Conservation (phyloP, 1,140 invertebrate species). For the Drosophila hydei region DNA sequence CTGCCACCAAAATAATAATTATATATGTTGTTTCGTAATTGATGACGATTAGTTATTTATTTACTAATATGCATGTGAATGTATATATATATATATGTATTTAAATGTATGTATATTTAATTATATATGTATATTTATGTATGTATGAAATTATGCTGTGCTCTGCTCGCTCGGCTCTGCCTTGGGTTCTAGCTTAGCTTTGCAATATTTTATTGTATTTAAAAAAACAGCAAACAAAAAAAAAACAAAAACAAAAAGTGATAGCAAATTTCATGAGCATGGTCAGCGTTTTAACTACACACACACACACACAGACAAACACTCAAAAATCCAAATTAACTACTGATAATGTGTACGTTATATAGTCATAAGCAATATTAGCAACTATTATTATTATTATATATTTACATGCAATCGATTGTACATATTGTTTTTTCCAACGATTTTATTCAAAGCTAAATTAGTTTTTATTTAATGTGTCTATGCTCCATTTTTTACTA, state of each 20-base stretch:
- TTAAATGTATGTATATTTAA: background rate
- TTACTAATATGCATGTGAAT: constrained; percentile 31
- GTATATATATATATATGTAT: constrained; percentile 3
- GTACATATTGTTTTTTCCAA: constrained; percentile 70
- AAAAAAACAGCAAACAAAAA: constrained; percentile 5
- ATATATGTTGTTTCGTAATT: constrained; percentile 18
- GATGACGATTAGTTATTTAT: constrained; percentile 18
- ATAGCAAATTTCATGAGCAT: constrained; percentile 69
- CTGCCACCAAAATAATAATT: constrained; percentile 69
- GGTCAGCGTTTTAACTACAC: constrained; percentile 63
- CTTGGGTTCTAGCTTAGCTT: constrained; percentile 36
- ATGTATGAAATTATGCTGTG: constrained; percentile 12
- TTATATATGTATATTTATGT: background rate
- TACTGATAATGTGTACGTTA: constrained; percentile 77
- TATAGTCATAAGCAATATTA: constrained; percentile 82
- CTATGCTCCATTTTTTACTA: constrained; percentile 36
- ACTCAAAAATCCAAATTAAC: constrained; percentile 70
- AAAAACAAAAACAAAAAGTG: constrained; percentile 52
- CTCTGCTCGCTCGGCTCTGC: constrained; percentile 20
- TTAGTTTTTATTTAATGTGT: constrained; percentile 54
- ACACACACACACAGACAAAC: constrained; percentile 22
- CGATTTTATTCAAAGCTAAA: constrained; percentile 66
- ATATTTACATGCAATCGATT: constrained; percentile 38
- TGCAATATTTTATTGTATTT: constrained; percentile 37
- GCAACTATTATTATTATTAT: constrained; percentile 60